Percentiles rank a stretch among this genome's conserved stretches.
These are phyloP conservation scores for Phymanthus crucifer DNA, from an alignment of 92 coral and sea anemone genomes.

Conservation along the genomic window DNA sequence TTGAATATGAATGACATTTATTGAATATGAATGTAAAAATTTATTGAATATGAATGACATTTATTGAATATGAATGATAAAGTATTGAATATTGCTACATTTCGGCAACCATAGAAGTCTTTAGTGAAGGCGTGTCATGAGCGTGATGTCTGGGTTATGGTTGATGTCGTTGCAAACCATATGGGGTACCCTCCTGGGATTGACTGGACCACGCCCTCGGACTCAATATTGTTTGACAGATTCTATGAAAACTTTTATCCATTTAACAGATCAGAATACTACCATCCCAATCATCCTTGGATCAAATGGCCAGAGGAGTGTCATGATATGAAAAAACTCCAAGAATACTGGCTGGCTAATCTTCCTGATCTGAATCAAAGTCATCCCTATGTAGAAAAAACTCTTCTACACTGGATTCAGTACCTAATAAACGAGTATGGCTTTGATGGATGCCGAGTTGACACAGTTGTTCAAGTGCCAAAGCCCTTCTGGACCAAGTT, in stretches of 20 bases:
- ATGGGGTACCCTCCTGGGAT: constrained; percentile 72
- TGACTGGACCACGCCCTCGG: constrained; percentile 47
- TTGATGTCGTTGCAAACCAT: constrained; percentile 77
- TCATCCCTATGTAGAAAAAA: constrained; percentile 59
- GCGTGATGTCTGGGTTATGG: constrained; percentile 79
- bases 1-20: too few relatives aligned
- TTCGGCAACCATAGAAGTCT: too few relatives aligned
- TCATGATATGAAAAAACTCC: constrained; percentile 58
- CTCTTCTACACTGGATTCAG: constrained; percentile 58
- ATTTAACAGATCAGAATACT: constrained; percentile 61
- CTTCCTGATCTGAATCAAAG: constrained; percentile 70
- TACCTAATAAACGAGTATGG: constrained; percentile 55
- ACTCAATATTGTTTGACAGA: constrained; percentile 30
- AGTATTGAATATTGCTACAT: too few relatives aligned
- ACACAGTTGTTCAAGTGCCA: constrained; percentile 78
- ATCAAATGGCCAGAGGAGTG: constrained; percentile 75
- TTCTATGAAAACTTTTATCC: constrained; percentile 46
- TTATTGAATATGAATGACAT: too few relatives aligned
- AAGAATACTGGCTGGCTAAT: constrained; percentile 68
- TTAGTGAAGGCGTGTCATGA: constrained; percentile 71
- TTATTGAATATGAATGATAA: too few relatives aligned
- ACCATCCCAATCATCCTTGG: constrained; percentile 64
- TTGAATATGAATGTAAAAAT: too few relatives aligned
- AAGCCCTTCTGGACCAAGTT: constrained; percentile 70
- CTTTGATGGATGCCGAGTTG: constrained; percentile 77